Evolutionary conservation across 2,113 vertebrate species (phyloP).

Genomic region (Anthoscopus minutus): DNA sequence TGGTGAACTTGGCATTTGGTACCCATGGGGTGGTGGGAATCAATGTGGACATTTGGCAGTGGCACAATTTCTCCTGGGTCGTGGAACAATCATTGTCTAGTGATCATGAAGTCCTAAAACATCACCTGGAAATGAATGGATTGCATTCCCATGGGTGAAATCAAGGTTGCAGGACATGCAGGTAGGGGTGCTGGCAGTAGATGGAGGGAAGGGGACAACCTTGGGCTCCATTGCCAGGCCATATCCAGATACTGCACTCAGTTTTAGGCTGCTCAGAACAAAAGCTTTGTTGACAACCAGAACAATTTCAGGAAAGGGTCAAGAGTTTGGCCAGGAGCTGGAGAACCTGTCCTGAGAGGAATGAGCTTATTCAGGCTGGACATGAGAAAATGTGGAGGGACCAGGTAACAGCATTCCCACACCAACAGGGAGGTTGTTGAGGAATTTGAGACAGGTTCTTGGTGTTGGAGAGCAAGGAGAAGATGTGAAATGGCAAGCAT

Average conservation of each 20-base stretch:
- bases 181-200: not conserved
- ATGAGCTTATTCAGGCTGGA: not conserved
- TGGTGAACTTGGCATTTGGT: fast-evolving
- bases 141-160: not conserved
- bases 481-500: not conserved
- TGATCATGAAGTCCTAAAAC: not conserved
- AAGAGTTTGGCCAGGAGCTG: not conserved
- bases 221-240: not conserved
- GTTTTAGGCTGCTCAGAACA: not conserved
- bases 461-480: not conserved
- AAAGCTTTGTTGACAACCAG: not conserved
- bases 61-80: not conserved
- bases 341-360: not conserved
- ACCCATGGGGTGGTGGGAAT: fast-evolving
- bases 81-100: not conserved
- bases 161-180: not conserved
- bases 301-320: not conserved
- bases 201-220: not conserved
- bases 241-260: too few species aligned
- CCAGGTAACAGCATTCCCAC: not conserved
- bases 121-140: fast-evolving
- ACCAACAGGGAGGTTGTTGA: not conserved
- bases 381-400: not conserved
- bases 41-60: fast-evolving
- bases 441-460: not conserved